Evolutionary conservation across 2,113 vertebrate genomes (phyloP).

Genomic region (Corythoichthys intestinalis): DNA sequence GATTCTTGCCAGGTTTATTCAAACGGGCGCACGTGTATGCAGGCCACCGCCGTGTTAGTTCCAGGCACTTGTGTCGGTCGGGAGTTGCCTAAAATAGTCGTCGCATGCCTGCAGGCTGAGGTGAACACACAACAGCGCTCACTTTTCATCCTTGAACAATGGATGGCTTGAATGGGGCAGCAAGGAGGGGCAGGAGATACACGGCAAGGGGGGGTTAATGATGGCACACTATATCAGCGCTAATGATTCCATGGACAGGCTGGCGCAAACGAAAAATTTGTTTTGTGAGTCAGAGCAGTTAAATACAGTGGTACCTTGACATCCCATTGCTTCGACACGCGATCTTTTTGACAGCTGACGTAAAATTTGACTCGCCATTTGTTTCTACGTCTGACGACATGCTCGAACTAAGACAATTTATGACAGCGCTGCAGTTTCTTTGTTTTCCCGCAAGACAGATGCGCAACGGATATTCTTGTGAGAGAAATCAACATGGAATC

Average conservation of each 20-base stretch:
- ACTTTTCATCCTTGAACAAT: slow-evolving; percentile 65
- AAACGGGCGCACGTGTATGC: background rate
- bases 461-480: too few relatives aligned
- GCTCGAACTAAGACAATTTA: too few relatives aligned
- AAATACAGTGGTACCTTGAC: background rate
- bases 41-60: slow-evolving; percentile 5
- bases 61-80: slow-evolving; percentile 21
- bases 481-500: too few relatives aligned
- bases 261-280: background rate
- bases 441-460: too few relatives aligned
- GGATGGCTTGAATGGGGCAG: slow-evolving; percentile 53
- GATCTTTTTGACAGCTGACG: too few relatives aligned
- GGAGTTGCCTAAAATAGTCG: slow-evolving; percentile 32
- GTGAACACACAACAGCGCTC: slow-evolving; percentile 53
- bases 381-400: too few relatives aligned
- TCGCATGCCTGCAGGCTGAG: slow-evolving; percentile 46
- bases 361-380: too few relatives aligned
- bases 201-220: slow-evolving; percentile 23
- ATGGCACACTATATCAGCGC: slow-evolving; percentile 46
- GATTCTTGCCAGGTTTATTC: background rate
- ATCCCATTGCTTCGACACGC: too few relatives aligned
- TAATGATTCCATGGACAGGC: background rate
- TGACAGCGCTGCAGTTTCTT: too few relatives aligned
- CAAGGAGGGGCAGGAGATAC: slow-evolving; percentile 17
- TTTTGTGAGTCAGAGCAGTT: background rate